A percentile compares a stretch with the other conserved stretches of the same genome.
Conservation (phyloP, 2,113 vertebrate genomes). For the Apodemus sylvaticus region DNA sequence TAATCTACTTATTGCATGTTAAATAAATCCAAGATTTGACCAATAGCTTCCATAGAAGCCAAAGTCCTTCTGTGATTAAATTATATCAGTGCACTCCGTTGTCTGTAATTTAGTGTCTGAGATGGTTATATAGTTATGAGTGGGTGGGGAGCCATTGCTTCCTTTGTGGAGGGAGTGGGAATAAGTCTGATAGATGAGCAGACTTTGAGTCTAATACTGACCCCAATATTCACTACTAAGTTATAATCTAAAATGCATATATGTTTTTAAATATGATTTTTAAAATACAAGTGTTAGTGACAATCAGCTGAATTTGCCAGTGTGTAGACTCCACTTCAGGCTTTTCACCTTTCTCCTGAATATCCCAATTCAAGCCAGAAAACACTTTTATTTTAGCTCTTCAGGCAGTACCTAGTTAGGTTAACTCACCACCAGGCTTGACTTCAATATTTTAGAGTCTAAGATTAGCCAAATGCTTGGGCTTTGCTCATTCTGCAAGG, state of each 20-base stretch:
- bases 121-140: not conserved
- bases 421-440: not conserved
- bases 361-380: not conserved
- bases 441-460: not conserved
- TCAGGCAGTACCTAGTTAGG: not conserved
- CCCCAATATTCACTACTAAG: not conserved
- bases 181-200: not conserved
- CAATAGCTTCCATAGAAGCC: constrained; percentile 68
- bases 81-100: constrained; percentile 53
- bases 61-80: constrained; percentile 69
- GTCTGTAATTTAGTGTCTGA: constrained; percentile 64
- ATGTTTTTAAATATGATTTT: not conserved
- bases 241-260: not conserved
- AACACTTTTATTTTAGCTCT: not conserved
- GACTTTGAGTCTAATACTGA: not conserved
- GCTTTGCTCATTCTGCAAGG: not conserved
- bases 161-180: not conserved
- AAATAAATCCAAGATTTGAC: constrained; percentile 59
- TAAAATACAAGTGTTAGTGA: not conserved
- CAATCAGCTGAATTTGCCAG: not conserved
- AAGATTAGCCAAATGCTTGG: constrained; percentile 5
- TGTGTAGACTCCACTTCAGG: not conserved
- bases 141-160: not conserved
- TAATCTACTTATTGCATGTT: constrained; percentile 67
- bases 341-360: not conserved